Base-by-base conservation (phyloP, 2,113 vertebrate species). In the Lucifuga dentata region DNA sequence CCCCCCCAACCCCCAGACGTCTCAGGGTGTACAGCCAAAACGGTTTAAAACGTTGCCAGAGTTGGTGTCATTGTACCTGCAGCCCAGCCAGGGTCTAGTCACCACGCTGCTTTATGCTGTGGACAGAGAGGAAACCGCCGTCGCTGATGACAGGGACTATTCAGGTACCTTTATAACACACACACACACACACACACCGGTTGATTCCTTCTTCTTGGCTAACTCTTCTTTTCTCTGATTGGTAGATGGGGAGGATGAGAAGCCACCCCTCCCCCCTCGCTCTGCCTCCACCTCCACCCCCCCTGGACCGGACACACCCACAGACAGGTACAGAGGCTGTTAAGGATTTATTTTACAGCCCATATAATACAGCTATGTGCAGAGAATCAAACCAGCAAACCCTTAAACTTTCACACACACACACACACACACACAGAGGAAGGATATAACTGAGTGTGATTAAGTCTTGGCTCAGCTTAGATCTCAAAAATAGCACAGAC, bases 21-120 rank as follows among this genome's bases (percentile, higher is more conserved):
- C 96, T 1, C 97, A 96, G 90, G 97, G 97, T 0, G 96, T 99
- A 36, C 97, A 96, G 60, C 96, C 96, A 1, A 93, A 96, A 41
- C 94, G 97, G 5, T 99, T 97, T 86, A 94, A 96, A 93, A 97
- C 95, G 0, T 88, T 99, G 49, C 88, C 91, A 0, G 97, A 99
- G 83, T 88, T 99, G 75, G 95, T 99, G 23, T 92, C 92, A 13
- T 81, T 97, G 39, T 98, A 98, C 43, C 93, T 96, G 44, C 97
- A 98, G 89, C 97, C 97, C 44, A 97, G 92, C 75, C 97, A 99
- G 88, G 97, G 97, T 33, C 94, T 99, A n/a, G 96, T 98, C 56
- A 95, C 94, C 32, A 95, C 97, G 5, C 88, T 98, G 60, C 94
- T 98, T 39, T 94, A 94, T 74, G 79, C 95, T 0, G 95, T 98